These are phyloP conservation scores for Ormyrus nitidulus DNA, from an alignment of 2,888 invertebrate species.

Conservation along the genomic window DNA sequence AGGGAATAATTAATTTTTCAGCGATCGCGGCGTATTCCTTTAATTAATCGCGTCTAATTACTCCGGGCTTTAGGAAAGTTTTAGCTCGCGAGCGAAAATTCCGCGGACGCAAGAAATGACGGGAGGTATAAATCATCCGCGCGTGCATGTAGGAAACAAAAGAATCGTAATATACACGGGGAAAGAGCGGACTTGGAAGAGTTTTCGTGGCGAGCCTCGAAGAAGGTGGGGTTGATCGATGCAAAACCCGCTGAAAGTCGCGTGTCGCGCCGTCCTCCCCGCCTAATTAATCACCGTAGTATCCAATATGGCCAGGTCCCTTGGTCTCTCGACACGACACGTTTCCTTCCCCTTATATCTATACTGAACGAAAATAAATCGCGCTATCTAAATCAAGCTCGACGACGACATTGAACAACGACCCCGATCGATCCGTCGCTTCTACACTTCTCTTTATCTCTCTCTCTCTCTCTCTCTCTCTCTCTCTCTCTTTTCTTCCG, in stretches of 20 bases:
- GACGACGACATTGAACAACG: conserved; percentile 64
- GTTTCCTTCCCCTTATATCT: conserved; percentile 57
- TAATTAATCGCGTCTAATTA: conserved; percentile 45
- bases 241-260: conserved; percentile 61
- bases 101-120: conserved; percentile 25
- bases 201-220: conserved; percentile 44
- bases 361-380: conserved; percentile 64
- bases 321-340: conserved; percentile 56
- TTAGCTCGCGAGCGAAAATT: conserved; percentile 17
- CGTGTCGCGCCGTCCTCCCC: conserved; percentile 61
- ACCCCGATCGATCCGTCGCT: conserved; percentile 58
- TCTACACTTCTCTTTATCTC: conserved; percentile 49
- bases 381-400: conserved; percentile 66
- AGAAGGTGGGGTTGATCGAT: conserved; percentile 57
- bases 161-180: conserved; percentile 35
- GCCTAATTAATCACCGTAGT: conserved; percentile 65
- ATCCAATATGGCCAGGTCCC: conserved; percentile 62
- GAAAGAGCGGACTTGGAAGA: conserved; percentile 39
- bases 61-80: conserved; percentile 13
- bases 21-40: conserved; percentile 35
- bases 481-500: conserved; percentile 18
- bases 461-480: conserved; percentile 25
- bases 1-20: conserved; percentile 52
- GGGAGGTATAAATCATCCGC: conserved; percentile 43
- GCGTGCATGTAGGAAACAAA: conserved; percentile 30